Base-by-base conservation (phyloP, 1,140 invertebrate species). In the Brevipalpus yothersi region DNA sequence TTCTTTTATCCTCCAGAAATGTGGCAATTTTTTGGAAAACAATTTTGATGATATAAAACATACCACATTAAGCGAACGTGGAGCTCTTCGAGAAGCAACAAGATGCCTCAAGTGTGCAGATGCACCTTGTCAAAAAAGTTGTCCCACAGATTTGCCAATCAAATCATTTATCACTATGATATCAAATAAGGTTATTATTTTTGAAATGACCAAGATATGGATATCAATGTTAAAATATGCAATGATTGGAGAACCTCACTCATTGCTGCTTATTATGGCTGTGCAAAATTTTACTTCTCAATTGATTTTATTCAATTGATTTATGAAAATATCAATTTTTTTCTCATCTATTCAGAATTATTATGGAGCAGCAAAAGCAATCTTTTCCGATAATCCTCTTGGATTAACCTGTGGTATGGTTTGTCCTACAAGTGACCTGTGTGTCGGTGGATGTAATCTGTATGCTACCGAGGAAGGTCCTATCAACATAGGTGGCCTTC, bases 371-470 rank as follows among this genome's bases (percentile, higher is more conserved):
- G 93, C 94, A 0, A 91, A 92, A 71, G 80, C 82, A 0, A 98
- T 98, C 58, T 79, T 98, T 31, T 95, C 90, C 0, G 93, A 98
- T 70, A 98, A 98, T 72, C 93, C 93, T 0, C 72, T 96, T 31
- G 93, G 87, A 0, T 73, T 98, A 0, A 94, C 91, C 0, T 98
- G 93, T 69, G 93, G 94, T 19, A 98, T 98, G 94, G 91, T 98
- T 10, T 98, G 93, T 68, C 93, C 94, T 5, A 97, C 92, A 0
- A 93, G 88, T 69, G 93, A 98, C 70, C 77, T 98, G 0, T 98
- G 94, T 70, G 91, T 96, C 4, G 93, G 93, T 0, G 89, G 90
- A 0, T 98, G 94, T 70, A 98, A 98, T 72, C 73, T 98, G 1
- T 82, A 86, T 66, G 93, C 91, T 0, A 80, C 80, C 4, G 93